phyloP scores from a whole-genome alignment of 2,113 vertebrate genomes.

The Hymenochirus boettgeri region DNA sequence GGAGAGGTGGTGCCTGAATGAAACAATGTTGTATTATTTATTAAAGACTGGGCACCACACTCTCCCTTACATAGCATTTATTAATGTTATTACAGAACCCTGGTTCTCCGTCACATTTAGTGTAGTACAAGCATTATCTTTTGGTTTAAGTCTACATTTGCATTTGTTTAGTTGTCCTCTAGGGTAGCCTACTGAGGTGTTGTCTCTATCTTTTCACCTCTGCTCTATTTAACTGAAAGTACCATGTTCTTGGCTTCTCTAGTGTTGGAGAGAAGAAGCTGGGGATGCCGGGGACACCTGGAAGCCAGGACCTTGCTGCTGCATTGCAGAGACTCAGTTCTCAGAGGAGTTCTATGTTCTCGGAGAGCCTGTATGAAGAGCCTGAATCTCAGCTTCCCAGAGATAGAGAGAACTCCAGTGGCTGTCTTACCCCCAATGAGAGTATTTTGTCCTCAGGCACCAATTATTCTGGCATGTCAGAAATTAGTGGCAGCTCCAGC shows the following conservation, averaged over 20 bases:
- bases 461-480: conserved; percentile 66
- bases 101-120: too few species aligned
- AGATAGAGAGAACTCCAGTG: conserved; percentile 63
- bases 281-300: conserved; percentile 66
- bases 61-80: too few species aligned
- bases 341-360: conserved; percentile 66
- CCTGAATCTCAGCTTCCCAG: conserved; percentile 61
- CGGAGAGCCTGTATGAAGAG: conserved; percentile 67
- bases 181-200: too few species aligned
- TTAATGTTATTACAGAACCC: too few species aligned
- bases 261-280: conserved; percentile 50
- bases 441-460: conserved; percentile 69
- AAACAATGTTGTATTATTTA: too few species aligned
- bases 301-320: conserved; percentile 71
- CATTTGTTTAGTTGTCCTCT: too few species aligned
- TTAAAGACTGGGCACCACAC: too few species aligned
- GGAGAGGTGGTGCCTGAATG: too few species aligned
- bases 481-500: conserved; percentile 59
- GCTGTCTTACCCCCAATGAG: conserved; percentile 72
- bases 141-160: too few species aligned
- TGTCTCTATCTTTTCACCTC: too few species aligned
- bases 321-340: conserved; percentile 70
- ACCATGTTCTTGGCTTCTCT: conserved; percentile 40
- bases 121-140: too few species aligned
- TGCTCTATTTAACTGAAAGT: too few species aligned